A percentile compares a stretch with the other conserved stretches of the same genome.
phyloP scores from a whole-genome alignment of 1,140 invertebrate genomes.

The Cherax destructor region DNA sequence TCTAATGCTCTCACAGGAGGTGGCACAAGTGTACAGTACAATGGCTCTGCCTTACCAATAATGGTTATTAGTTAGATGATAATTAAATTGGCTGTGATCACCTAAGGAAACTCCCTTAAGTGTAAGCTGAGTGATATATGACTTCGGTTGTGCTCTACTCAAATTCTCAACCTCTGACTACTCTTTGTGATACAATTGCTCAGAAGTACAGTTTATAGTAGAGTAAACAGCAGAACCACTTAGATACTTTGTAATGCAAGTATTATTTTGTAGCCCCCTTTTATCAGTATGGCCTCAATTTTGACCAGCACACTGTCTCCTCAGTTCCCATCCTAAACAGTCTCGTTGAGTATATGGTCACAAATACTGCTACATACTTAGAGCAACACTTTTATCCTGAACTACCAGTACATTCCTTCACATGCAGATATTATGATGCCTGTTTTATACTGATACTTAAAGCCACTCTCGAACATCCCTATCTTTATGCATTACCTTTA shows the following conservation, averaged over 20 bases:
- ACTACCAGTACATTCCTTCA: too few relatives aligned
- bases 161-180: conserved; percentile 64
- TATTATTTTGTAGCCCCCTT: neutral
- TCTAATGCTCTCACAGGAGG: conserved; percentile 23
- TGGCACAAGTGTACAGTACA: conserved; percentile 58
- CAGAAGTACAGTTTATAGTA: conserved; percentile 48
- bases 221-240: conserved; percentile 49
- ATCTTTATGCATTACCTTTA: too few relatives aligned
- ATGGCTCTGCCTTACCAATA: conserved; percentile 65
- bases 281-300: neutral
- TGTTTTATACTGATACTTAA: too few relatives aligned
- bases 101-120: conserved; percentile 47
- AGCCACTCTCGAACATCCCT: too few relatives aligned
- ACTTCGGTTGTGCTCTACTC: conserved; percentile 35
- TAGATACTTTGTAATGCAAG: conserved; percentile 44
- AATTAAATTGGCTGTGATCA: conserved; percentile 64
- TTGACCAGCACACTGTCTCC: neutral
- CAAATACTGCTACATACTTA: too few relatives aligned
- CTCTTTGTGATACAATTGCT: conserved; percentile 66
- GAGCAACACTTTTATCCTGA: too few relatives aligned
- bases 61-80: conserved; percentile 64
- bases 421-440: too few relatives aligned
- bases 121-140: conserved; percentile 40
- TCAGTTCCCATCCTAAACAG: too few relatives aligned
- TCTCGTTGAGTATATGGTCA: too few relatives aligned